Evolutionary conservation across 2,888 invertebrate genomes (phyloP).

Genomic region (Pyrrhia umbra): DNA sequence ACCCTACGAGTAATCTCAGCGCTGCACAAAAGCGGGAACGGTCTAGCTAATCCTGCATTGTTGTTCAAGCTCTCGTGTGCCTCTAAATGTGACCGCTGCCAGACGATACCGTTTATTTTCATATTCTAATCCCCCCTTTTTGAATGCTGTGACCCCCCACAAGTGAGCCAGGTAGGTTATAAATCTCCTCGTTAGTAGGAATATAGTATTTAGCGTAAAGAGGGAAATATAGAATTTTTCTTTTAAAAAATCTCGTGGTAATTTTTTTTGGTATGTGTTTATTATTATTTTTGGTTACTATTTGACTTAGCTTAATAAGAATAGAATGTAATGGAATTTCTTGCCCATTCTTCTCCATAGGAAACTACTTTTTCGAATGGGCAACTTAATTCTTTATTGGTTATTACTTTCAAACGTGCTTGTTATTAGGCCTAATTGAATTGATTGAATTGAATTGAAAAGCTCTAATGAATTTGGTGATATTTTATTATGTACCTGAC

Average conservation of each 20-base stretch:
- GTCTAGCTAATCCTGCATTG: conserved; percentile 56
- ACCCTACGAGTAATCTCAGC: conserved; percentile 45
- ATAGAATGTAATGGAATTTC: no score
- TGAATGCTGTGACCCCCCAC: conserved; percentile 12
- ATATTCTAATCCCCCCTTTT: conserved; percentile 45
- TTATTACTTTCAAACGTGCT: no score
- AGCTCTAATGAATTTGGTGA: no score
- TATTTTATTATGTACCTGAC: no score
- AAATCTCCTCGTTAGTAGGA: conserved; percentile 18
- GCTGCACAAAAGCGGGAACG: conserved; percentile 33
- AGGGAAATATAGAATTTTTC: background rate
- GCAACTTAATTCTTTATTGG: no score
- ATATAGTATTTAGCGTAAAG: conserved; percentile 8
- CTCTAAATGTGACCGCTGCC: conserved; percentile 37
- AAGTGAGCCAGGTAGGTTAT: conserved; percentile 4
- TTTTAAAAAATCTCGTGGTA: background rate
- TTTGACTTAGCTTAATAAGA: no score
- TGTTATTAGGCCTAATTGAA: no score
- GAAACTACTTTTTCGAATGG: no score
- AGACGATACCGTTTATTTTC: conserved; percentile 33
- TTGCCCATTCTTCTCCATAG: no score
- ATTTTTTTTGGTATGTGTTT: no score
- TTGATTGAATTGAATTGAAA: no score
- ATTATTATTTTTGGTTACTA: no score
- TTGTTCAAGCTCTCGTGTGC: conserved; percentile 40